Conservation (phyloP, 2,888 invertebrate species). For the Drosophila nigricruria region DNA sequence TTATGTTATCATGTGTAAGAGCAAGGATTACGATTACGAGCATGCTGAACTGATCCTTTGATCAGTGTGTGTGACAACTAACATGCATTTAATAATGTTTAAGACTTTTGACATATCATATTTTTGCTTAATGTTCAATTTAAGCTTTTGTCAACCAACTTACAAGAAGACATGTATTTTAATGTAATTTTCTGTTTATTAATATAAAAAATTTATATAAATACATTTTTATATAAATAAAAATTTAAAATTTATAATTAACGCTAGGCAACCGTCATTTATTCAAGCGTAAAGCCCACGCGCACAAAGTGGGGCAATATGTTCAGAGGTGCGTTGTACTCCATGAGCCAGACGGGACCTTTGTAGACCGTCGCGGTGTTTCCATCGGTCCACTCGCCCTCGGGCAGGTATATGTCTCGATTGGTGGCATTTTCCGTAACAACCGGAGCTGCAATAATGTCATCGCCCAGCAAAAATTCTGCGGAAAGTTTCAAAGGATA, state of each 20-base stretch:
- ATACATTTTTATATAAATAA: background rate
- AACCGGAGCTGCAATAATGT: slow-evolving; percentile 92
- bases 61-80: background rate
- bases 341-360: slow-evolving; percentile 88
- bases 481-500: slow-evolving; percentile 33
- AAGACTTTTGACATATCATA: background rate
- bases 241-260: background rate
- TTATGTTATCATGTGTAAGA: background rate
- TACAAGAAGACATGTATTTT: background rate
- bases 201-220: slow-evolving; percentile 1
- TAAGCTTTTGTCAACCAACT: background rate
- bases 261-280: slow-evolving; percentile 1
- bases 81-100: background rate
- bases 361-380: slow-evolving; percentile 85
- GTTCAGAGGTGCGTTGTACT: slow-evolving; percentile 89
- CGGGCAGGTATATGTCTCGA: slow-evolving; percentile 91
- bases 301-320: slow-evolving; percentile 89
- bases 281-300: slow-evolving; percentile 55
- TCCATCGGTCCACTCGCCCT: slow-evolving; percentile 90
- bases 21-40: background rate
- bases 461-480: slow-evolving; percentile 93
- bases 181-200: slow-evolving; percentile 3
- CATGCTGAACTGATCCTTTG: background rate
- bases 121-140: background rate
- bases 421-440: slow-evolving; percentile 87